Percentiles rank a stretch among this genome's conserved stretches.
Evolutionary conservation across 2,113 vertebrate species (phyloP).

Genomic region (Synchiropus splendidus): DNA sequence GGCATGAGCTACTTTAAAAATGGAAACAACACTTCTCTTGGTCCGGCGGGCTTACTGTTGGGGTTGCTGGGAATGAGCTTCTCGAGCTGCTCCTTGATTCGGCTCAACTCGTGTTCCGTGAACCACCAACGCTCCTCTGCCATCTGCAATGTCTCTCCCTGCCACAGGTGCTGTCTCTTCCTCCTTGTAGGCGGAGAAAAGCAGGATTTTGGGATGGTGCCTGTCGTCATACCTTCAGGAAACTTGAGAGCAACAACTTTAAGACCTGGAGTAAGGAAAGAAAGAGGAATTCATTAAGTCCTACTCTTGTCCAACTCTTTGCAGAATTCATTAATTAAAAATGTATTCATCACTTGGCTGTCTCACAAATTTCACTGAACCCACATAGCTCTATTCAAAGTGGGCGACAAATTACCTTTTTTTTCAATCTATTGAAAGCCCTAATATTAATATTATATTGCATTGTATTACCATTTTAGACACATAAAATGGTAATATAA

Average conservation of each 20-base stretch:
- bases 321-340: no score
- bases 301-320: no score
- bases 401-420: no score
- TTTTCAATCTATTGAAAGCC: no score
- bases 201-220: slow-evolving; percentile 70
- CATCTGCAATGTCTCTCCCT: neutral
- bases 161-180: slow-evolving; percentile 35
- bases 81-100: slow-evolving; percentile 76
- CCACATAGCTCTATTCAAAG: no score
- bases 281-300: neutral
- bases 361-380: no score
- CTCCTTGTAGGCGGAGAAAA: slow-evolving; percentile 45
- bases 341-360: no score
- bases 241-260: slow-evolving; percentile 86
- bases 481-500: no score
- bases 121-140: slow-evolving; percentile 83
- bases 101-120: slow-evolving; percentile 74
- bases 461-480: no score
- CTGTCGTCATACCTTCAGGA: slow-evolving; percentile 79
- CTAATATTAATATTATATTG: no score
- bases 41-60: slow-evolving; percentile 69
- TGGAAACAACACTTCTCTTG: neutral
- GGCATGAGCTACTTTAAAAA: neutral
- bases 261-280: slow-evolving; percentile 67
- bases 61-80: slow-evolving; percentile 62